Conservation (phyloP, 2,113 vertebrate species). For the Lontra canadensis region DNA sequence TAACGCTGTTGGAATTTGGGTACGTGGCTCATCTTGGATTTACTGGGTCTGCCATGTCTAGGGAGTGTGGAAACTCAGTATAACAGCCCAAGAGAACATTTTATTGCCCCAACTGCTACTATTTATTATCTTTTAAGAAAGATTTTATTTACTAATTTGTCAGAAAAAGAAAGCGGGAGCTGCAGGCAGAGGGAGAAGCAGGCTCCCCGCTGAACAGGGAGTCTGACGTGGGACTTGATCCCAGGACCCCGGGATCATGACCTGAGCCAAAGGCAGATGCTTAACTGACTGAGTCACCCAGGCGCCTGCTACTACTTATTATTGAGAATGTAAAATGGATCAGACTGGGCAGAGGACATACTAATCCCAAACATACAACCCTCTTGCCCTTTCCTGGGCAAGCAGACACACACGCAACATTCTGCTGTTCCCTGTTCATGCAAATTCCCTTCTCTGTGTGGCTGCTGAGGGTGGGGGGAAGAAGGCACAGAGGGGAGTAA, state of each 20-base stretch:
- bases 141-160: background rate
- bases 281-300: background rate
- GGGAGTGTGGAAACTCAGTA: background rate
- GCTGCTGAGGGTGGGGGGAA: background rate
- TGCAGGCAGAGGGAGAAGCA: too few species aligned
- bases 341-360: background rate
- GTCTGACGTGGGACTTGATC: background rate
- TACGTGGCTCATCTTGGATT: background rate
- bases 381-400: background rate
- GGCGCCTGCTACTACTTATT: background rate
- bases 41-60: background rate
- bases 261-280: background rate
- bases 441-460: background rate
- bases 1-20: background rate
- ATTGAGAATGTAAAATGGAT: background rate
- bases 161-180: background rate
- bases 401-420: rapidly evolving
- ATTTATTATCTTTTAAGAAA: background rate
- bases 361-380: background rate
- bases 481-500: background rate
- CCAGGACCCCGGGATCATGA: background rate
- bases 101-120: background rate
- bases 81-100: background rate
- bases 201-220: background rate
- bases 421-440: background rate